Base-by-base conservation (phyloP, 2,888 invertebrate species). In the Bimastos eiseni region DNA sequence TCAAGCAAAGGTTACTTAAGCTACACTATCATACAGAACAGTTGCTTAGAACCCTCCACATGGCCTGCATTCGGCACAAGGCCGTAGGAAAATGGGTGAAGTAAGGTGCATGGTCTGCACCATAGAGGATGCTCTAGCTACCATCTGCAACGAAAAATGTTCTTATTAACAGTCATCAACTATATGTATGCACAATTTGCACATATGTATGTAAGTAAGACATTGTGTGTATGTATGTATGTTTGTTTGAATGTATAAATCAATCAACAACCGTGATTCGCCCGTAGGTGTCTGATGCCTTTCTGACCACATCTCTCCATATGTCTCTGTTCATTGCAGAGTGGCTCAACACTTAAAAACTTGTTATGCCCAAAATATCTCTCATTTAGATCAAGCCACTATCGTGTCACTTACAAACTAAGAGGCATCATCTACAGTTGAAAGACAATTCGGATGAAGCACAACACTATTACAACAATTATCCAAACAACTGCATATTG, bases 121-220 rank as follows among this genome's bases (percentile, higher is more conserved):
- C 70, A 70, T 70, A 70, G 70, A 70, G 70, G 70, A 30, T 70
- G 37, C 36, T 36, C 86, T 86, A 86, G 86, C 86, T 86, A 86
- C 86, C 86, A 86, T 86, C 86, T 86, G 86, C 86, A 86, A 86
- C 19, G 86, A 86, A 86, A 86, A 86, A 86, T 34, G 34, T 86
- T 34, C 24, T 33, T 36, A 86, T 86, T 86, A 86, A 86, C 37
- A 36, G 24, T 36, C n/a, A 86, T 11, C 86, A 86, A 86, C 21
- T 86, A 19, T 36, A 86, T 33, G 55, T 55, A 17, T 55, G 30
- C 8, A 55, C 4, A 21, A 17, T n/a, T n/a, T n/a, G n/a, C n/a
- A 44, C 19, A 19, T 44, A 44, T 44, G 44, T 44, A 44, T 49
- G 49, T 24, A 41, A 13, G 41, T 83, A 84, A n/a, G n/a, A n/a